Percentiles rank a stretch among this genome's conserved stretches.
phyloP scores from a whole-genome alignment of 2,113 vertebrate genomes.

The Alaudala cheleensis region DNA sequence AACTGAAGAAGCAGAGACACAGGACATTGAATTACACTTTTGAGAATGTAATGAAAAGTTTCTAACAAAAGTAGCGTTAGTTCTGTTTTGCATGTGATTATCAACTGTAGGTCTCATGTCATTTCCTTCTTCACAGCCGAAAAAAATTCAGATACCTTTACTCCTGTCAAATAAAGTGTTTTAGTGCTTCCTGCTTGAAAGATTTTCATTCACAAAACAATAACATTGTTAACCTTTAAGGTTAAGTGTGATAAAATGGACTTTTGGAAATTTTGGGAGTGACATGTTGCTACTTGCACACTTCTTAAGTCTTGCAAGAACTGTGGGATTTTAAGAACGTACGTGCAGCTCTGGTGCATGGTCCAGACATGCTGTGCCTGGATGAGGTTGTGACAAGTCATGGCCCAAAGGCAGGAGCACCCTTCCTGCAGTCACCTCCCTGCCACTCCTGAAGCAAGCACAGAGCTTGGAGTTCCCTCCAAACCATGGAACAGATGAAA shows the following conservation, averaged over 20 bases:
- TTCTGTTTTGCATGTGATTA: background rate
- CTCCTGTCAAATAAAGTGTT: background rate
- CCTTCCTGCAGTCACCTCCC: background rate
- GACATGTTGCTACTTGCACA: background rate
- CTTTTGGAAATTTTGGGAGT: background rate
- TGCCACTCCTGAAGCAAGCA: background rate
- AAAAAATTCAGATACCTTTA: background rate
- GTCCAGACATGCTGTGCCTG: background rate
- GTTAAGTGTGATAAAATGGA: background rate
- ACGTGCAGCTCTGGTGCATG: background rate
- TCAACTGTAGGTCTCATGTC: background rate
- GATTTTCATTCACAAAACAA: slow-evolving; percentile 39
- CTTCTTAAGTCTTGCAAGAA: background rate
- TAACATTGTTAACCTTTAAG: slow-evolving; percentile 38
- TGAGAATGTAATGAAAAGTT: background rate
- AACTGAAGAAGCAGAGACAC: background rate
- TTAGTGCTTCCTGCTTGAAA: slow-evolving; percentile 34
- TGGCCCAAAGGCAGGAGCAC: background rate
- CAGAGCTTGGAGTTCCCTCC: background rate
- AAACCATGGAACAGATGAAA: background rate
- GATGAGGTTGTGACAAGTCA: background rate
- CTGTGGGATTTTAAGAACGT: background rate
- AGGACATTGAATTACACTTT: background rate
- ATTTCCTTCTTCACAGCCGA: background rate
- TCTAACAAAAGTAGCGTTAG: background rate